Percentiles rank a stretch among this genome's conserved stretches.
These are phyloP conservation scores for Lepus americanus DNA, from an alignment of 2,113 vertebrate genomes.

Conservation along the genomic window DNA sequence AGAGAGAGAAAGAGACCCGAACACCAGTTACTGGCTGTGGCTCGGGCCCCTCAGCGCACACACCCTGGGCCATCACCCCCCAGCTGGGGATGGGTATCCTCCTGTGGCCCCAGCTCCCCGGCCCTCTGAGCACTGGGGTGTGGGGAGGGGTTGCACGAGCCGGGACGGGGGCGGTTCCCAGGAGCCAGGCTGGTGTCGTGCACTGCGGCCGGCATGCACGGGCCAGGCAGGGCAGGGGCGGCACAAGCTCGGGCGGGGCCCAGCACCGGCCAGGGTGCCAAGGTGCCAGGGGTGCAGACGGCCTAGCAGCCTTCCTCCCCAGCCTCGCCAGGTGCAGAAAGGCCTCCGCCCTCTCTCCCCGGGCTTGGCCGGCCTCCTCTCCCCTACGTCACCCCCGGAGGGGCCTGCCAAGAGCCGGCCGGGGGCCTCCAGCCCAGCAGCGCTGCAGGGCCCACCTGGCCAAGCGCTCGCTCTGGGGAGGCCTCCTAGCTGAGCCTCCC, in stretches of 20 bases:
- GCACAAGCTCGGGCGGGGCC: slow-evolving; percentile 62
- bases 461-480: background rate
- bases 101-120: background rate
- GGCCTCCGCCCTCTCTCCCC: slow-evolving; percentile 61
- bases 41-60: background rate
- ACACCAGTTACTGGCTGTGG: background rate
- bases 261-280: background rate
- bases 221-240: slow-evolving; percentile 73
- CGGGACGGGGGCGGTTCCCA: background rate
- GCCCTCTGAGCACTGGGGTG: background rate
- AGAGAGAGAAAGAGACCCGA: slow-evolving; percentile 29
- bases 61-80: background rate
- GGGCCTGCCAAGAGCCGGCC: slow-evolving; percentile 76
- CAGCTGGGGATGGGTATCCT: background rate
- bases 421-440: slow-evolving; percentile 44
- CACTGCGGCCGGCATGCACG: slow-evolving; percentile 75
- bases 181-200: slow-evolving; percentile 73
- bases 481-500: background rate
- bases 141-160: background rate
- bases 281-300: slow-evolving; percentile 50
- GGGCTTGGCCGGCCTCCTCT: slow-evolving; percentile 64
- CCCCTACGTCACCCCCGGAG: slow-evolving; percentile 68
- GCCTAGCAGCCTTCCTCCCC: slow-evolving; percentile 9
- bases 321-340: slow-evolving; percentile 51
- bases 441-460: slow-evolving; percentile 44